These are phyloP conservation scores for Hylomyscus alleni DNA, from an alignment of 2,797 vertebrate genomes.

Conservation along the genomic window DNA sequence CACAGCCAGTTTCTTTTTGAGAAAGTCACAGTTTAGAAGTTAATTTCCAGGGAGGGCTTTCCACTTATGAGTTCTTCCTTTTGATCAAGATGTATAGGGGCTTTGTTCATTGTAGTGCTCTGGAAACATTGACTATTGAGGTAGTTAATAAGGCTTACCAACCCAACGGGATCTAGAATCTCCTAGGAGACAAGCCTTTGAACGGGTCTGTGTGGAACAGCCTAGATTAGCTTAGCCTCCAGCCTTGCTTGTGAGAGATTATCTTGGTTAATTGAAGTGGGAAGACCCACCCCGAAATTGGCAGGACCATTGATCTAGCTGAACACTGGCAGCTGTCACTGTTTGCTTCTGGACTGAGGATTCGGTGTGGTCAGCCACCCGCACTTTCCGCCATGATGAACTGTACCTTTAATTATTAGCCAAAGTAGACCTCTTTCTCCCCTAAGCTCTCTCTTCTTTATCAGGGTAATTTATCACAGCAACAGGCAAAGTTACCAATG, in stretches of 20 bases:
- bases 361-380: not conserved
- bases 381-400: not conserved
- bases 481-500: no score
- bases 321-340: not conserved
- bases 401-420: not conserved
- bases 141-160: not conserved
- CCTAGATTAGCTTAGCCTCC: not conserved
- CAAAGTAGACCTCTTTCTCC: not conserved
- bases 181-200: not conserved
- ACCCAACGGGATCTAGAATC: not conserved
- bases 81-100: not conserved
- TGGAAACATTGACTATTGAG: not conserved
- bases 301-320: not conserved
- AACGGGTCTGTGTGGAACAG: not conserved
- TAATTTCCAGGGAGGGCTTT: conserved; percentile 24
- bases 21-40: not conserved
- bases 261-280: not conserved
- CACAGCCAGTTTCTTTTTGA: not conserved
- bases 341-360: not conserved
- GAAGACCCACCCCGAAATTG: not conserved
- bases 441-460: not conserved
- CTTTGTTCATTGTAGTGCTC: not conserved
- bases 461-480: not conserved
- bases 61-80: not conserved
- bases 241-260: not conserved